Evolutionary conservation across 2,113 vertebrate genomes (phyloP), one percentile per base, ranked within the genome.

Genomic region (Paradisaea rubra): DNA sequence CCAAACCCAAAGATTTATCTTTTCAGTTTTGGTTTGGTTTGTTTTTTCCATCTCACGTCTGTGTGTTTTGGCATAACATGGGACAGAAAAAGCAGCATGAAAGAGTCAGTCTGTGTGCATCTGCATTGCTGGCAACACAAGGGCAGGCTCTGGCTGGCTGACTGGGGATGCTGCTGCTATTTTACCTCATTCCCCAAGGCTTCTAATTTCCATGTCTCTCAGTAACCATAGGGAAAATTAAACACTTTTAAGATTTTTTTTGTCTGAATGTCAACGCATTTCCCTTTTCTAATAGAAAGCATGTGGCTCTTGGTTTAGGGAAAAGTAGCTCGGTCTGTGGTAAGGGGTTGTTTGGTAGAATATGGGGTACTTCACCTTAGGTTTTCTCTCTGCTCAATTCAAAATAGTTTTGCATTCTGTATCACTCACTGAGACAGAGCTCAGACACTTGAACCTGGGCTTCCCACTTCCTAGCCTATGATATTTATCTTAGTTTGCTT

Each of bases 31-130:
- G 31, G 4, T 60, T 68, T 61, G 31, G 39, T 69, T 69, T 53
- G 27, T 2, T 33, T 14, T 33, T 31, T 12, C 42, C 11, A 10
- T 57, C 7, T 61, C 17, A 6, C 0, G 0, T 54, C 24, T 41
- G 2, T n/a, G 9, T 56, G 7, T 65, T 79, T 79, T 87, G 37
- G 19, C 30, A 45, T 35, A 84, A 57, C 12, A 22, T 6, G 13
- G 33, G n/a, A 39, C 11, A 79, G 41, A 31, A 20, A 64, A 84
- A 81, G 31, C 20, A 53, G 12, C 10, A 30, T 37, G 17, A 31
- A 50, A 44, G 44, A 64, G 10, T 11, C 42, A 15, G 17, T 35
- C 41, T 76, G 45, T 59, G 28, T 60, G 35, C 35, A 81, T 37
- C 44, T 71, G n/a, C 24, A 4, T 5, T 54, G 35, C 24, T 53